A percentile compares a stretch with the other conserved stretches of the same genome.
Conservation (phyloP, 2,888 invertebrate genomes). For the Drosophila subsilvestris region DNA sequence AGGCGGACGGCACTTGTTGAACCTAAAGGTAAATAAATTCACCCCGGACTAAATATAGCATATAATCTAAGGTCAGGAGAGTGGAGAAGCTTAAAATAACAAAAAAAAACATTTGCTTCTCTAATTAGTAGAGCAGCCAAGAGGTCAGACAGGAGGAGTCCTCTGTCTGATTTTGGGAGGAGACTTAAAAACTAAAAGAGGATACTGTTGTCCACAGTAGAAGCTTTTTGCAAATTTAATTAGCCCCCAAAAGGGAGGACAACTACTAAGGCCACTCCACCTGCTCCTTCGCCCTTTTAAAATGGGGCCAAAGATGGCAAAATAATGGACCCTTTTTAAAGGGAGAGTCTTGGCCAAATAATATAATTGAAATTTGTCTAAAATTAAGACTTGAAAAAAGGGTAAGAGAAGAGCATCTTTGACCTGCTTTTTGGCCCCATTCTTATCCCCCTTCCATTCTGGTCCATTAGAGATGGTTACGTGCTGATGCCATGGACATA, state of each 20-base stretch:
- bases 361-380: conserved; percentile 20
- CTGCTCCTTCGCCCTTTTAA: not conserved
- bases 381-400: not conserved
- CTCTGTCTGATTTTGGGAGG: conserved; percentile 11
- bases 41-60: conserved; percentile 7
- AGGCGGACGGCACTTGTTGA: conserved; percentile 21
- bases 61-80: conserved; percentile 4
- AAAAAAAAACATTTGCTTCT: conserved; percentile 23
- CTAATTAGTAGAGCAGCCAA: conserved; percentile 53
- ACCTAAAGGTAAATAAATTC: conserved; percentile 10
- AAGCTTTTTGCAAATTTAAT: conserved; percentile 39
- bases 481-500: conserved; percentile 31
- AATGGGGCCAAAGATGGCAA: not conserved
- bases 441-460: conserved; percentile 15
- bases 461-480: conserved; percentile 26
- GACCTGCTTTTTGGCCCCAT: not conserved
- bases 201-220: conserved; percentile 32
- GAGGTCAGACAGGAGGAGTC: conserved; percentile 32
- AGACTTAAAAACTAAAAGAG: conserved; percentile 45
- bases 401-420: not conserved
- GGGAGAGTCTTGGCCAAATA: conserved; percentile 9
- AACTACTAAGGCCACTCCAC: not conserved
- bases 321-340: not conserved
- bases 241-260: conserved; percentile 7
- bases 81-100: conserved; percentile 31